These are phyloP conservation scores for Hermetia illucens DNA, from an alignment of 1,140 invertebrate species.

Conservation along the genomic window DNA sequence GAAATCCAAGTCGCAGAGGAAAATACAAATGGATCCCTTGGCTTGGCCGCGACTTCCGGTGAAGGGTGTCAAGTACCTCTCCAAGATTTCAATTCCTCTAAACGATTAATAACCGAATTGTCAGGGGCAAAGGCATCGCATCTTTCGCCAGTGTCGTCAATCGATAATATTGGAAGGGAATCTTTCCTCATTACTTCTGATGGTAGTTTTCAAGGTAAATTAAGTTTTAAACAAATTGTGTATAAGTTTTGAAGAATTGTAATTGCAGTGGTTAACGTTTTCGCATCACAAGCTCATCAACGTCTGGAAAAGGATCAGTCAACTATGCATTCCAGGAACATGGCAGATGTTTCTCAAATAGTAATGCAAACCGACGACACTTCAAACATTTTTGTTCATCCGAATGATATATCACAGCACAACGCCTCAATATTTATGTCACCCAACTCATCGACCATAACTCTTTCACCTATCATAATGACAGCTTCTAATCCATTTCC, in stretches of 20 bases:
- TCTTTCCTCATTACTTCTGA: constrained; percentile 18
- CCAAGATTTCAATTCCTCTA: neutral
- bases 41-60: neutral
- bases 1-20: constrained; percentile 11
- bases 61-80: neutral
- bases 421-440: too few species aligned
- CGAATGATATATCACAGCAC: neutral
- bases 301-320: constrained; percentile 5
- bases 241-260: neutral
- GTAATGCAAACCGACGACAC: neutral
- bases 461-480: constrained; percentile 8
- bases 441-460: too few species aligned
- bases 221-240: neutral
- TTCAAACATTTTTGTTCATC: neutral
- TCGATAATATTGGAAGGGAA: constrained; percentile 6
- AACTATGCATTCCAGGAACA: constrained; percentile 2
- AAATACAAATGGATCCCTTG: too few species aligned
- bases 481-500: constrained; percentile 5
- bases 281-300: constrained; percentile 6
- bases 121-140: neutral
- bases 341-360: neutral
- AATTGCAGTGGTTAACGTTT: constrained; percentile 9
- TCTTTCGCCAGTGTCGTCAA: neutral
- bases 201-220: constrained; percentile 20
- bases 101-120: constrained; percentile 2